Base-by-base conservation (phyloP, 1,140 invertebrate genomes). In the Cryptotermes secundus region DNA sequence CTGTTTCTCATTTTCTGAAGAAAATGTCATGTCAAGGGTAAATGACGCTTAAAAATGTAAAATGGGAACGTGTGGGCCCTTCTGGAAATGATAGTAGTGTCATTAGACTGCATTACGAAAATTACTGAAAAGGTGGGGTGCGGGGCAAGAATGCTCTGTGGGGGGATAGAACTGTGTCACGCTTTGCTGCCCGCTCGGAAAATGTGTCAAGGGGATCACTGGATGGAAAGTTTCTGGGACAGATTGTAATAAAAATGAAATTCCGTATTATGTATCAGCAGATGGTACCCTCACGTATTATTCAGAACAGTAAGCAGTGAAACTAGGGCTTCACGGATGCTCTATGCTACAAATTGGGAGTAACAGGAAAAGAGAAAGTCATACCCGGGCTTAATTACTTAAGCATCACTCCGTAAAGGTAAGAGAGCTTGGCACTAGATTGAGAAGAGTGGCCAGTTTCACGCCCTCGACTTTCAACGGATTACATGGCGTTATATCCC, bases 31-130 rank as follows among this genome's bases (percentile, higher is more conserved):
- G 59, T 72, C n/a, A 19, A n/a, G 59, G 59, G 59, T 72, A 72
- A 72, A 72, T 72, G 59, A 72, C 59, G 59, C 59, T 72, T 72
- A 72, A 72, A 72, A 72, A 72, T 72, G n/a, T 72, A 72, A 72
- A 72, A 72, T 31, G 7, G 59, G 59, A 72, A 72, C 26, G 59
- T 31, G 26, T 72, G 26, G 31, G 26, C 59, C 59, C 59, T 72
- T n/a, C 59, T 72, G 59, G n/a, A n/a, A 72, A 72, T 72, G 59
- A 72, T 72, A 72, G 59, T n/a, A 72, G 59, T 72, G 59, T 6
- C 59, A 72, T 72, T 72, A 72, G 59, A 72, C 59, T 72, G 59
- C 59, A 72, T 72, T 72, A 72, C 26, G 31, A 26, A 72, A 26
- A 72, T 72, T 72, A 72, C 59, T 72, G 31, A 72, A 72, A 72